phyloP scores from a whole-genome alignment of 1,140 invertebrate genomes.

The Hydropsyche tenuis region DNA sequence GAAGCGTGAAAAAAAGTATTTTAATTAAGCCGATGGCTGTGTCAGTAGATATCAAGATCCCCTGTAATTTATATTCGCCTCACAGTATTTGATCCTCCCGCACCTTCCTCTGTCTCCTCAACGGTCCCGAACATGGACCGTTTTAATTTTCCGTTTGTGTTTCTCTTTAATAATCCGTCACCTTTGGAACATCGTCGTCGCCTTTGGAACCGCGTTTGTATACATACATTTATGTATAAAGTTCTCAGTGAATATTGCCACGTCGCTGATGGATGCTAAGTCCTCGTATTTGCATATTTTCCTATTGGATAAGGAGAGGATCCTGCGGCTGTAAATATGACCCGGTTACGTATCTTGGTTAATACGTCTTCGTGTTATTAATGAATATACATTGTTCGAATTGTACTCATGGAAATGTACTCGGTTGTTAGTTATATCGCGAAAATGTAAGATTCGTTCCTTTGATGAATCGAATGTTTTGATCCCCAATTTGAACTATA shows the following conservation, averaged over 20 bases:
- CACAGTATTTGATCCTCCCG: neutral
- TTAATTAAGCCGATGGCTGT: constrained; percentile 16
- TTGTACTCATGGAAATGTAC: neutral
- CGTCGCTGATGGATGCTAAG: neutral
- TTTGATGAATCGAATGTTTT: too few species aligned
- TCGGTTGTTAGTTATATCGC: too few species aligned
- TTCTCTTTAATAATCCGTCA: constrained; percentile 36
- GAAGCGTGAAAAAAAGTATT: constrained; percentile 4
- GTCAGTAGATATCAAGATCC: constrained; percentile 3
- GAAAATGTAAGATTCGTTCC: too few species aligned
- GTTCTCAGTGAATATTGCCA: constrained; percentile 10
- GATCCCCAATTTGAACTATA: too few species aligned
- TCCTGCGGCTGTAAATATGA: neutral
- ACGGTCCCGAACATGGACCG: constrained; percentile 25
- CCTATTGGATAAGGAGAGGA: neutral
- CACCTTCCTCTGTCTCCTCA: neutral
- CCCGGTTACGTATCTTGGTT: neutral
- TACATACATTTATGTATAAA: neutral
- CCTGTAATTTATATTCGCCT: constrained; percentile 24
- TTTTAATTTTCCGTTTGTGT: constrained; percentile 33
- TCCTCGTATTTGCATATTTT: constrained; percentile 33
- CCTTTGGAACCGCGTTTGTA: neutral
- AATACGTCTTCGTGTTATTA: neutral
- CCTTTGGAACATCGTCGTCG: constrained; percentile 1
- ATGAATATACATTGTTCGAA: constrained; percentile 14